phyloP scores from a whole-genome alignment of 1,140 invertebrate genomes.

The Macrostomum lignano region DNA sequence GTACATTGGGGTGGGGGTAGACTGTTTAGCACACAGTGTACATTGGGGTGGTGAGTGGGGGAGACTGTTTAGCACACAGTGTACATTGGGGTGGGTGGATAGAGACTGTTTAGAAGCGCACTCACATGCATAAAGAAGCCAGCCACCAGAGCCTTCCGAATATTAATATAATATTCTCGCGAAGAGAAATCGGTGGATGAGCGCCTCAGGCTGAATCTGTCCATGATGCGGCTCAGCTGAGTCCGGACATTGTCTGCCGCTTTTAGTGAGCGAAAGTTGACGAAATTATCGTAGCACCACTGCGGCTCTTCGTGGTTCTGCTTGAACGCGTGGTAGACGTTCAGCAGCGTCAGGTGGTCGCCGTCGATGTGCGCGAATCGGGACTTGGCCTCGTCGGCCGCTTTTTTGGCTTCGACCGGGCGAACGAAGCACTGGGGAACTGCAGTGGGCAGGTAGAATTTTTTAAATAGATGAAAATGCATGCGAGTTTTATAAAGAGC shows the following conservation, averaged over 20 bases:
- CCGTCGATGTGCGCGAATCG: slow-evolving; percentile 96
- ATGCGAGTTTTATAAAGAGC: too few relatives aligned
- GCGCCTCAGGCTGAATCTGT: slow-evolving; percentile 62
- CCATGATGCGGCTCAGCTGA: slow-evolving; percentile 55
- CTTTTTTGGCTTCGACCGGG: slow-evolving; percentile 91
- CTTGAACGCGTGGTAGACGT: slow-evolving; percentile 94
- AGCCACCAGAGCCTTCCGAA: slow-evolving; percentile 77
- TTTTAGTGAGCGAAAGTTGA: slow-evolving; percentile 88
- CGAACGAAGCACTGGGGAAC: slow-evolving; percentile 97
- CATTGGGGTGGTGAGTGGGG: too few relatives aligned
- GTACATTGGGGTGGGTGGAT: too few relatives aligned
- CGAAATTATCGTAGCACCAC: slow-evolving; percentile 98
- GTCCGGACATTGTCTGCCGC: slow-evolving; percentile 57
- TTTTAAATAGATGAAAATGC: too few relatives aligned
- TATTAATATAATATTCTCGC: slow-evolving; percentile 93
- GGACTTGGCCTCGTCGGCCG: slow-evolving; percentile 94
- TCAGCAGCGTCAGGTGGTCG: slow-evolving; percentile 71
- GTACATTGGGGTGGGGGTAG: too few relatives aligned
- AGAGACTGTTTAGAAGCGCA: too few relatives aligned
- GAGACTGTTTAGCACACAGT: too few relatives aligned
- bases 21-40: too few relatives aligned
- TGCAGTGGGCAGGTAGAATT: slow-evolving; percentile 20
- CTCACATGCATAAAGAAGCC: slow-evolving; percentile 96
- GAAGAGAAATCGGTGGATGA: slow-evolving; percentile 82
- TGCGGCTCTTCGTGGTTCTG: slow-evolving; percentile 70